Evolutionary conservation across 1,140 invertebrate species (phyloP).

Genomic region (Leptinotarsa lineolata): DNA sequence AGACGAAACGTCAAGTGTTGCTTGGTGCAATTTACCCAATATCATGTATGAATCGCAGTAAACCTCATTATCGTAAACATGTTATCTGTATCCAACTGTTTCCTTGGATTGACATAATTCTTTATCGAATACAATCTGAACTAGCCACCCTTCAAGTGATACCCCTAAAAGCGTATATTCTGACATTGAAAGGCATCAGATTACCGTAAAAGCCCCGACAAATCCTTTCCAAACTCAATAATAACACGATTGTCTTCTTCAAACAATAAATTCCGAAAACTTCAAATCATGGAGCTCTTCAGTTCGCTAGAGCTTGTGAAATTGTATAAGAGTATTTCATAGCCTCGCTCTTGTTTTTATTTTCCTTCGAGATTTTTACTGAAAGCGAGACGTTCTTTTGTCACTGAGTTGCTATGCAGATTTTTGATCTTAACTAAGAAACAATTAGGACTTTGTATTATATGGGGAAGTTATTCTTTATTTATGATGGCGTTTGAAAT

Average conservation of each 20-base stretch:
- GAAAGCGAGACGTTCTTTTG: not conserved
- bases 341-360: not conserved
- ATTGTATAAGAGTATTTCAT: conserved; percentile 1
- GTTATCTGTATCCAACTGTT: too few species aligned
- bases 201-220: not conserved
- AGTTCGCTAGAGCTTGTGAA: conserved; percentile 5
- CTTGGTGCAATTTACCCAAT: too few species aligned
- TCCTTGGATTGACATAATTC: not conserved
- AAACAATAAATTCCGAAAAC: conserved; percentile 8
- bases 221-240: not conserved
- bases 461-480: too few species aligned
- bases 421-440: not conserved
- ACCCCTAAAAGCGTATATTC: not conserved
- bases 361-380: not conserved
- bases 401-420: not conserved
- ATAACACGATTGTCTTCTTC: conserved; percentile 5
- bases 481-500: too few species aligned
- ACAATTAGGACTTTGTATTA: not conserved
- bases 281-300: not conserved
- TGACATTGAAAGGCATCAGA: not conserved
- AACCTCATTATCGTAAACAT: too few species aligned
- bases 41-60: too few species aligned
- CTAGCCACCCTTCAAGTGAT: not conserved
- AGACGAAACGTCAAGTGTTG: too few species aligned
- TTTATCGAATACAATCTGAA: not conserved